These are phyloP conservation scores for Hyposoter didymator DNA, from an alignment of 2,888 invertebrate species.

Conservation along the genomic window DNA sequence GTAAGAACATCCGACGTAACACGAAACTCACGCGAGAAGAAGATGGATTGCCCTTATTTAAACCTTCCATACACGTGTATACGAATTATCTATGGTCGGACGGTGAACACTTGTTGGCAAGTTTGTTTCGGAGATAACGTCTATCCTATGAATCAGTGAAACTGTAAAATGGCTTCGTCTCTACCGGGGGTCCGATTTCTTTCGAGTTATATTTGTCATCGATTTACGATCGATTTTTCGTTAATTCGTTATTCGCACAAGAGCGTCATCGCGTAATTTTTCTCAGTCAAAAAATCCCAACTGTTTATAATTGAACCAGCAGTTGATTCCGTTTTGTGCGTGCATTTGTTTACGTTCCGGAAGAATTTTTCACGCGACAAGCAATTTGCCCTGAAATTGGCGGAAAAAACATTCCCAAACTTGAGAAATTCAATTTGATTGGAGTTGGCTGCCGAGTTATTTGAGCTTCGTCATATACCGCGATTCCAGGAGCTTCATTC, in stretches of 20 bases:
- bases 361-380: neutral
- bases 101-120: slow-evolving; percentile 47
- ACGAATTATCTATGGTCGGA: neutral
- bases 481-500: slow-evolving; percentile 70
- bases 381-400: neutral
- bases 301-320: neutral
- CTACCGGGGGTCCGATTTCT: neutral
- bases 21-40: slow-evolving; percentile 49
- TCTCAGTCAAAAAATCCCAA: neutral
- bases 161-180: slow-evolving; percentile 27
- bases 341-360: neutral
- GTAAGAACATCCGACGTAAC: slow-evolving; percentile 51
- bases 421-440: slow-evolving; percentile 74
- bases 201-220: neutral
- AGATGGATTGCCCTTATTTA: slow-evolving; percentile 60
- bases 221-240: too few species aligned
- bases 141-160: slow-evolving; percentile 1
- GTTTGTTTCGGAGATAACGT: slow-evolving; percentile 35
- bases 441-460: slow-evolving; percentile 74
- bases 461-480: slow-evolving; percentile 64
- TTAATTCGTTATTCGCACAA: neutral
- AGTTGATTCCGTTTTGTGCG: neutral
- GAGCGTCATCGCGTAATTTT: neutral
- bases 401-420: slow-evolving; percentile 22
- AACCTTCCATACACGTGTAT: slow-evolving; percentile 11